Evolutionary conservation across 2,888 invertebrate genomes (phyloP).

Genomic region (Diarsia dahlii): DNA sequence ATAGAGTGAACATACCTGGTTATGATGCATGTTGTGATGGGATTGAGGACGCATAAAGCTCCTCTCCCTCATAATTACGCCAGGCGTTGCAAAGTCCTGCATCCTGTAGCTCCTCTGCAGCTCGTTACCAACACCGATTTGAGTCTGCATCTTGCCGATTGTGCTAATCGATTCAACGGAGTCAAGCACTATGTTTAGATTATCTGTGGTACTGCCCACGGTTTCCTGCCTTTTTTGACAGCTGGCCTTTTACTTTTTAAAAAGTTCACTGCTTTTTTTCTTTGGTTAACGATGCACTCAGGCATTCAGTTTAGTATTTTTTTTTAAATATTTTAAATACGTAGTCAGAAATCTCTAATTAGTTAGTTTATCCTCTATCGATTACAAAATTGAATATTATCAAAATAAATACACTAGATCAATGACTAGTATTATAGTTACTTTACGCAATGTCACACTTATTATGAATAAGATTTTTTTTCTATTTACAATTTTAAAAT

Average conservation of each 20-base stretch:
- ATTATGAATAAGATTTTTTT: constrained; percentile 70
- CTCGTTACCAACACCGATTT: constrained; percentile 85
- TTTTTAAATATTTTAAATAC: constrained; percentile 46
- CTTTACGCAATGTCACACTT: constrained; percentile 81
- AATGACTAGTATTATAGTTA: constrained; percentile 89
- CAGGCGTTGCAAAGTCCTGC: constrained; percentile 90
- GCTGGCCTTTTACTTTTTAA: constrained; percentile 56
- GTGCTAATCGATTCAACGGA: constrained; percentile 46
- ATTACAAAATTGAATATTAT: constrained; percentile 73
- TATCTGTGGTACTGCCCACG: constrained; percentile 59
- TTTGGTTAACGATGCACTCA: constrained; percentile 80
- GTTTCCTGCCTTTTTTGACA: constrained; percentile 64
- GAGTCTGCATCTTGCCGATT: constrained; percentile 85
- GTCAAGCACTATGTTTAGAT: constrained; percentile 53
- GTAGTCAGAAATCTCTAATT: constrained; percentile 64
- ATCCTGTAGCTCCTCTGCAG: constrained; percentile 89
- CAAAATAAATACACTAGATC: constrained; percentile 90
- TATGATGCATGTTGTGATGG: constrained; percentile 90
- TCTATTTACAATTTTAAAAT: constrained; percentile 77
- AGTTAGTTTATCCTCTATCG: constrained; percentile 67
- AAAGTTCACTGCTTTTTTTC: constrained; percentile 70
- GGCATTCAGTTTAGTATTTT: constrained; percentile 65
- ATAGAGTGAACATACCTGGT: constrained; percentile 80
- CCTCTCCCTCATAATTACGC: constrained; percentile 92
- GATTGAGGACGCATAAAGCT: constrained; percentile 93